Percentiles rank a stretch among this genome's conserved stretches.
phyloP scores from a whole-genome alignment of 2,797 vertebrate species.

The Chrysolophus pictus region DNA sequence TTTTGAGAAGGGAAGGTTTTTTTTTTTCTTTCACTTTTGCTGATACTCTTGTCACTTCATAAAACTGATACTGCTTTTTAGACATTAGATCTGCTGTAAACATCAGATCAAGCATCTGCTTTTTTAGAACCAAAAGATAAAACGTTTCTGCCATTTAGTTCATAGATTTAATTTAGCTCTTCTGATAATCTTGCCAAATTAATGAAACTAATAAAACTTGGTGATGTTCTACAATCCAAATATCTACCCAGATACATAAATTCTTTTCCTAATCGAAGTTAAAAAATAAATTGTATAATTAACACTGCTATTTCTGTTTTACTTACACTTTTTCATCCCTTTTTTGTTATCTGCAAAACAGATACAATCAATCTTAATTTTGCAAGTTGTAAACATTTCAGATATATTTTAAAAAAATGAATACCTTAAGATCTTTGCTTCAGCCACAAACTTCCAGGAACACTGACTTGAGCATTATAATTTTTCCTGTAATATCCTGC shows the following conservation, averaged over 20 bases:
- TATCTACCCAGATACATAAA: not conserved
- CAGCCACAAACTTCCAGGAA: conserved; percentile 1
- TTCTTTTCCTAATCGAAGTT: not conserved
- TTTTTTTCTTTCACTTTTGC: not conserved
- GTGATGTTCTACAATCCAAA: not conserved
- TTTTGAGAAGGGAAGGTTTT: not conserved
- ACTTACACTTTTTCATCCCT: not conserved
- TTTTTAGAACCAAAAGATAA: not conserved
- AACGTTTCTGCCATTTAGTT: not conserved
- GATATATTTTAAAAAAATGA: not conserved
- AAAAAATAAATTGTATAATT: not conserved
- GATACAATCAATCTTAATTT: not conserved
- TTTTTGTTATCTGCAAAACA: conserved; percentile 26
- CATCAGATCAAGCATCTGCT: not conserved
- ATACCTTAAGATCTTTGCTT: not conserved
- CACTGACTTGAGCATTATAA: not conserved
- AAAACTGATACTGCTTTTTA: not conserved
- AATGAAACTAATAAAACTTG: not conserved
- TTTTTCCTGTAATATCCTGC: not conserved
- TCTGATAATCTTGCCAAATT: not conserved
- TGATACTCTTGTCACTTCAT: not conserved
- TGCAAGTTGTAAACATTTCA: not conserved
- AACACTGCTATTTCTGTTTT: not conserved
- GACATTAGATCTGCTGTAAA: not conserved
- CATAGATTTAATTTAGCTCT: not conserved